Conservation (phyloP, 2,888 invertebrate genomes). For the Leptinotarsa haldemani region DNA sequence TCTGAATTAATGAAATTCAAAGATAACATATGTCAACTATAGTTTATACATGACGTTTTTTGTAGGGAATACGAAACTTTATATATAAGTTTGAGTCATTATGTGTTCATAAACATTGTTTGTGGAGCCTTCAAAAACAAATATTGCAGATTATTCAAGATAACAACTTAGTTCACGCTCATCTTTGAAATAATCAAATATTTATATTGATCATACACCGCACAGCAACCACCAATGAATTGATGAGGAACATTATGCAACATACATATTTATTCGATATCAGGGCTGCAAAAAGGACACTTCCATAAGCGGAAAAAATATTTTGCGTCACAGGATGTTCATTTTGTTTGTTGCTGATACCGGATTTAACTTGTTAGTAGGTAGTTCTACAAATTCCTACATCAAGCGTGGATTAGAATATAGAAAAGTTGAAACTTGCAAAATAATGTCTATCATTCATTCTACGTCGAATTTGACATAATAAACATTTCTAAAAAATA, state of each 20-base stretch:
- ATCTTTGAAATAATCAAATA: constrained; percentile 15
- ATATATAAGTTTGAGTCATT: constrained; percentile 11
- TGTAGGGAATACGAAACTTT: not conserved
- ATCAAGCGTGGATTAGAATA: too few relatives aligned
- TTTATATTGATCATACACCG: constrained; percentile 15
- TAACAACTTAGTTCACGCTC: constrained; percentile 14
- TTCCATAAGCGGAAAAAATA: not conserved
- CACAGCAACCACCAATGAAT: constrained; percentile 4
- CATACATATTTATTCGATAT: constrained; percentile 13
- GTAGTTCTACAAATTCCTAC: too few relatives aligned
- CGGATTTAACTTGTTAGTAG: too few relatives aligned
- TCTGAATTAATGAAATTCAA: too few relatives aligned
- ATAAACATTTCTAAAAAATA: too few relatives aligned
- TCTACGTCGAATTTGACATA: too few relatives aligned
- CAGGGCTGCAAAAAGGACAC: not conserved
- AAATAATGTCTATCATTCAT: too few relatives aligned
- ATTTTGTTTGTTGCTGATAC: not conserved
- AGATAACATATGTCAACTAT: too few relatives aligned
- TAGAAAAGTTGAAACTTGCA: too few relatives aligned
- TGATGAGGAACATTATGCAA: constrained; percentile 7
- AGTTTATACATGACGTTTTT: too few relatives aligned
- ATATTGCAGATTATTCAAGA: constrained; percentile 20
- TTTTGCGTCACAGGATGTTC: not conserved
- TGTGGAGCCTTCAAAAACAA: constrained; percentile 11
- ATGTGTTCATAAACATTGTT: not conserved